Evolutionary conservation across 92 coral and sea anemone species (phyloP).

Genomic region (Siderastrea siderea): DNA sequence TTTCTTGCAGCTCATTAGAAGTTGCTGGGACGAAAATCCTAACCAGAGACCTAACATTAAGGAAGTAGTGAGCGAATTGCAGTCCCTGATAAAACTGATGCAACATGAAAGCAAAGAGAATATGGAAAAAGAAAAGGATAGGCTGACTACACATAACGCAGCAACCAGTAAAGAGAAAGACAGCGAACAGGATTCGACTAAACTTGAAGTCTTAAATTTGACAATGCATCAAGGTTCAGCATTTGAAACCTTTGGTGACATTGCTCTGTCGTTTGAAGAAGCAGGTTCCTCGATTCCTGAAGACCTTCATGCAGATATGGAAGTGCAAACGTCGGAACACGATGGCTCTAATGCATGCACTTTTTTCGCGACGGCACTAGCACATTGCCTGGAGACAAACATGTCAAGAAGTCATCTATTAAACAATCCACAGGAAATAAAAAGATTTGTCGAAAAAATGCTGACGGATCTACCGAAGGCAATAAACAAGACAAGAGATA

Average conservation of each 20-base stretch:
- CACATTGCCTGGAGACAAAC: neutral
- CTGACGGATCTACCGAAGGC: slow-evolving; percentile 33
- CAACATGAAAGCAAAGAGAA: slow-evolving; percentile 15
- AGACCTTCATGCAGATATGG: slow-evolving; percentile 20
- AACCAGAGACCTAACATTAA: slow-evolving; percentile 23
- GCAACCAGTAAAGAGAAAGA: neutral
- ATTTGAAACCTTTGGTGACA: slow-evolving; percentile 40
- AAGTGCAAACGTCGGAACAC: slow-evolving; percentile 11
- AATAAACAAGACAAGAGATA: slow-evolving; percentile 49
- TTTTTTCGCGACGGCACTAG: slow-evolving; percentile 34
- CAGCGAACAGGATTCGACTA: slow-evolving; percentile 22
- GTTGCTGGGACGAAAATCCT: slow-evolving; percentile 24
- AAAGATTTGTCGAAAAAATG: slow-evolving; percentile 35
- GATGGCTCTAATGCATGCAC: slow-evolving; percentile 71
- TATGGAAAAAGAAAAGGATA: slow-evolving; percentile 15
- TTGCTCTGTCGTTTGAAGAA: slow-evolving; percentile 40
- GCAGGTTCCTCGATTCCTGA: slow-evolving; percentile 13
- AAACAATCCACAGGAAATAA: slow-evolving; percentile 23
- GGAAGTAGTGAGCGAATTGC: slow-evolving; percentile 18
- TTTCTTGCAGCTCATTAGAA: slow-evolving; percentile 17
- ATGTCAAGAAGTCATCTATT: neutral
- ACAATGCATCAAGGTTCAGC: slow-evolving; percentile 48
- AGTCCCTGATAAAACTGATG: slow-evolving; percentile 18
- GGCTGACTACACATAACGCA: slow-evolving; percentile 14
- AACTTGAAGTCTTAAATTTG: slow-evolving; percentile 5